Percentiles rank a stretch among this genome's conserved stretches.
phyloP scores from a whole-genome alignment of 2,113 vertebrate genomes.

The Eretmodus cyanostictus region DNA sequence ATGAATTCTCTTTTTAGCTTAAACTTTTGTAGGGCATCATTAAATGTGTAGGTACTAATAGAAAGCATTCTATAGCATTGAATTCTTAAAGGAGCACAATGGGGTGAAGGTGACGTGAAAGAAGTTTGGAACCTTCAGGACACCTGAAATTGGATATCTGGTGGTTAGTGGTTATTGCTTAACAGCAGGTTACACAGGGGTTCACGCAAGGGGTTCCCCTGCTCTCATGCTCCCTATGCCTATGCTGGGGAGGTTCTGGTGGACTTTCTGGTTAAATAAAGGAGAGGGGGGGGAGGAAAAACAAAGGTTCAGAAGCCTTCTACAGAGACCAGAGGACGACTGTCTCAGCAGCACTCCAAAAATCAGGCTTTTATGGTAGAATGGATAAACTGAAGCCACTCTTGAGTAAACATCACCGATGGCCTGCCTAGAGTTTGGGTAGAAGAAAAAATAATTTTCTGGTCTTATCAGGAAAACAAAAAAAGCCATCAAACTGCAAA shows the following conservation, averaged over 20 bases:
- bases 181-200: background rate
- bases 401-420: background rate
- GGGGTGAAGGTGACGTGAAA: background rate
- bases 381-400: background rate
- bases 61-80: background rate
- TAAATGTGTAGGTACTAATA: background rate
- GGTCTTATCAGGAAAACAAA: background rate
- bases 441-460: background rate
- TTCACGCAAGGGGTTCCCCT: background rate
- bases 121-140: background rate
- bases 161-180: background rate
- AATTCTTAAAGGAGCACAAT: background rate
- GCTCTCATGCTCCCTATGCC: background rate
- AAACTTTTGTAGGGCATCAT: background rate
- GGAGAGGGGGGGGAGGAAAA: background rate
- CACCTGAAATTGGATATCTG: background rate
- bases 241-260: background rate
- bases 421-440: background rate
- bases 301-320: background rate
- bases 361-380: background rate
- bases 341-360: background rate
- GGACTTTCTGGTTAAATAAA: background rate
- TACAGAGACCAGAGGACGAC: background rate
- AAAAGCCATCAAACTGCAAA: background rate
- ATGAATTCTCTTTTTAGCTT: background rate